These are phyloP conservation scores for Anodontia alba DNA, from an alignment of 2,888 invertebrate genomes.

Conservation along the genomic window DNA sequence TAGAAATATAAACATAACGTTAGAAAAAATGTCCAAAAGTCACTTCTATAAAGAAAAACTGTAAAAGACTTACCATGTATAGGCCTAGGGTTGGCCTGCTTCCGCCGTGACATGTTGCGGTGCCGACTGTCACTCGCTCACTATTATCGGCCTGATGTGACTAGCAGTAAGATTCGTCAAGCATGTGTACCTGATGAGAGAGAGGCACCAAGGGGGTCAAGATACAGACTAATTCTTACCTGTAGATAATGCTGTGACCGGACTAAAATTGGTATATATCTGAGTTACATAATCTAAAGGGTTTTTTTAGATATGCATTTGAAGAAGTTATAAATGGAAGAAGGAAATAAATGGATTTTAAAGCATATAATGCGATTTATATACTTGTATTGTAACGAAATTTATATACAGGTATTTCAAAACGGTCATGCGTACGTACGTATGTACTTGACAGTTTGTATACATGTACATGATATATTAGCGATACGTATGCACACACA, in stretches of 20 bases:
- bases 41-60: not conserved
- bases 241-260: not conserved
- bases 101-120: slow-evolving; percentile 61
- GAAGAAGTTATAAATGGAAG: no score
- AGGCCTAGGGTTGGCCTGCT: slow-evolving; percentile 64
- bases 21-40: not conserved
- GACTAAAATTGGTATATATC: no score
- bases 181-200: slow-evolving; percentile 17
- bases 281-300: no score
- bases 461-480: no score
- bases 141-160: slow-evolving; percentile 20
- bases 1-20: not conserved
- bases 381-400: no score
- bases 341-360: no score
- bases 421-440: no score
- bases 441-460: no score
- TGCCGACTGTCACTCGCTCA: slow-evolving; percentile 26
- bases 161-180: not conserved
- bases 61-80: slow-evolving; percentile 55
- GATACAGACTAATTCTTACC: slow-evolving; percentile 27
- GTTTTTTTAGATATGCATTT: no score
- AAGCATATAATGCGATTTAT: no score
- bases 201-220: slow-evolving; percentile 22
- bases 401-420: no score
- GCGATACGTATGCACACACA: no score